Conservation (phyloP, 2,888 invertebrate genomes). For the Parnassius glacialis region DNA sequence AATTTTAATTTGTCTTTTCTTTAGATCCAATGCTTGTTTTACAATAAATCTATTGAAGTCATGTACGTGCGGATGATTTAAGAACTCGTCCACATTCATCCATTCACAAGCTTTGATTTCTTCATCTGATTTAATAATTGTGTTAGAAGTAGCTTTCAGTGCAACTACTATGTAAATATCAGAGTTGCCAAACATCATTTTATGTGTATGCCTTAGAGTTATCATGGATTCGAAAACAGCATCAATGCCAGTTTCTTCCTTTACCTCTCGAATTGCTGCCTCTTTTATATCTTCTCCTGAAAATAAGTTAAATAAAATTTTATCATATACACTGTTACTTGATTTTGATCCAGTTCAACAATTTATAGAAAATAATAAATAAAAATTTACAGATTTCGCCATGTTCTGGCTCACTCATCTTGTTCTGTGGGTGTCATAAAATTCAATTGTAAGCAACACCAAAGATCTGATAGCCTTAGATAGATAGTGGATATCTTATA, state of each 20-base stretch:
- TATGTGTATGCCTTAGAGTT: slow-evolving; percentile 89
- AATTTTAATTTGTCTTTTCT: slow-evolving; percentile 82
- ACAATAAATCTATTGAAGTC: slow-evolving; percentile 86
- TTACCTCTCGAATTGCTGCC: slow-evolving; percentile 92
- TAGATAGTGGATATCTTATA: no score
- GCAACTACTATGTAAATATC: slow-evolving; percentile 92
- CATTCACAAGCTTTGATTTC: slow-evolving; percentile 90
- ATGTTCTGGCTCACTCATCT: no score
- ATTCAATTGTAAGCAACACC: no score
- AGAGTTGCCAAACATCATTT: slow-evolving; percentile 89
- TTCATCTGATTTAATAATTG: slow-evolving; percentile 84
- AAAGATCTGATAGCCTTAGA: no score
- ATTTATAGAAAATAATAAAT: no score
- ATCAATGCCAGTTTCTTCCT: slow-evolving; percentile 93
- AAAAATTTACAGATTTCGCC: no score
- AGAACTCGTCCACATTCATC: slow-evolving; percentile 89
- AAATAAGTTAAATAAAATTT: slow-evolving; percentile 32
- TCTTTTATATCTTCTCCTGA: slow-evolving; percentile 90
- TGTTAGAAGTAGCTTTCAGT: slow-evolving; percentile 83
- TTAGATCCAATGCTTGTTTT: slow-evolving; percentile 83
- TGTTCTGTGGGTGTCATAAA: no score
- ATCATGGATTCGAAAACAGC: slow-evolving; percentile 88
- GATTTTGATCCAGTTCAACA: no score
- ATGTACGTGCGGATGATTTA: slow-evolving; percentile 86
- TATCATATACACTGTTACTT: no score